Base-by-base conservation (phyloP, 2,888 invertebrate species). In the Hermaeophaga mercurialis region DNA sequence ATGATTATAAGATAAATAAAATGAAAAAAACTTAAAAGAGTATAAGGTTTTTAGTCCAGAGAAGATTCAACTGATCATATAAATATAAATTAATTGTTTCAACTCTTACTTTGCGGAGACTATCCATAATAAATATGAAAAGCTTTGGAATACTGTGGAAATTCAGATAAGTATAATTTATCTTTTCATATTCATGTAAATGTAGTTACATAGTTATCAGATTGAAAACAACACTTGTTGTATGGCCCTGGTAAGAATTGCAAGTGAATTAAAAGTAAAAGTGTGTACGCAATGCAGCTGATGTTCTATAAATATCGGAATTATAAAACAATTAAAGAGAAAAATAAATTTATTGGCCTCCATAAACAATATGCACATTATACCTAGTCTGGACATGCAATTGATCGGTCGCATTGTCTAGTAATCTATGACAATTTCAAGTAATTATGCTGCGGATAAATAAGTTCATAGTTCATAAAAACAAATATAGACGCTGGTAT, bases 381-480 rank as follows among this genome's bases (percentile, higher is more conserved):
- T 57, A 58, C 58, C 58, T 58, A 49, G 58, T 61, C 58, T 58
- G 47, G 61, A 52, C 56, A 56, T 54, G 43, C 57, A 62, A 62
- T 59, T 60, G 44, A 57, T 33, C 36, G 45, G 45, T 28, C 45
- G 52, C 49, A 57, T 54, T 50, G 52, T 59, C 62, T 62, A 62
- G 57, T 56, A 55, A 55, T 62, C 54, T 59, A 58, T 56, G 48
- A 58, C 57, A 62, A 59, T 62, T 56, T 44, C 36, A 11, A 54
- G 41, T 61, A 56, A 61, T 61, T 47, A 61, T 26, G 17, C 38
- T 56, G 50, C 46, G 55, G 53, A 62, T 59, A 56, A 59, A 57
- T 54, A 58, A 56, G 59, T 61, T 62, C 62, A 62, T 59, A 62
- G 62, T 62, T 62, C 62, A 61, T 58, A 34, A 49, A 38, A 56